Base-by-base conservation (phyloP, 2,797 vertebrate genomes). In the Chelmon rostratus region DNA sequence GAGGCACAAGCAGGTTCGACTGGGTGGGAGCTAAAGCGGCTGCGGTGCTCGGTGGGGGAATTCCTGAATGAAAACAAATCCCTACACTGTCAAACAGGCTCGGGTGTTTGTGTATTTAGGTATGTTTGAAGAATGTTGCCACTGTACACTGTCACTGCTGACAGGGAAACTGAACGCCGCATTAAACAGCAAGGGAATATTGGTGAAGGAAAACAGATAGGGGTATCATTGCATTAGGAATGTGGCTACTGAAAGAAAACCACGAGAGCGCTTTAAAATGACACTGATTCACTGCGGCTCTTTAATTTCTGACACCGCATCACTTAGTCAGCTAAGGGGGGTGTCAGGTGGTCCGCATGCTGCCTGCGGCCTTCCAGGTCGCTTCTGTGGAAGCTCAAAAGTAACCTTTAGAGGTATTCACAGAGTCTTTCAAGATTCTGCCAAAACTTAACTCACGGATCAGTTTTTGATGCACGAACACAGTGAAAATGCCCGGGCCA, bases 61-160 rank as follows among this genome's bases (percentile, higher is more conserved):
- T 94, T 94, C 94, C 94, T 81, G 66, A 42, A 71, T 83, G 90
- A 89, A 94, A 95, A 84, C 70, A 66, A 84, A 94, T 89, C 92
- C 79, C 58, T 0, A 8, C 62, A 78, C 73, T 85, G 81, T 89
- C 87, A 87, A 78, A 86, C 78, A 66, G 65, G 73, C 57, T 62
- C 8, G 11, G 47, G 57, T 81, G 81, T 91, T 87, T 82, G 77
- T 88, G 90, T 91, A 52, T 91, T 86, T 84, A 87, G 88, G 84
- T 89, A 88, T 81, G 76, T 78, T 84, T 86, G 56, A 93, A 93
- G 93, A 93, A 95, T 93, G 91, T 83, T 91, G 88, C 85, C 87
- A 88, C 87, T 70, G 87, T 79, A 87, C 74, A 82, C 58, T 71
- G 86, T 87, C 84, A 91, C 76, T 91, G 93, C 91, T 84, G 84